phyloP scores from a whole-genome alignment of 2,888 invertebrate species.

The Nomada fabriciana region DNA sequence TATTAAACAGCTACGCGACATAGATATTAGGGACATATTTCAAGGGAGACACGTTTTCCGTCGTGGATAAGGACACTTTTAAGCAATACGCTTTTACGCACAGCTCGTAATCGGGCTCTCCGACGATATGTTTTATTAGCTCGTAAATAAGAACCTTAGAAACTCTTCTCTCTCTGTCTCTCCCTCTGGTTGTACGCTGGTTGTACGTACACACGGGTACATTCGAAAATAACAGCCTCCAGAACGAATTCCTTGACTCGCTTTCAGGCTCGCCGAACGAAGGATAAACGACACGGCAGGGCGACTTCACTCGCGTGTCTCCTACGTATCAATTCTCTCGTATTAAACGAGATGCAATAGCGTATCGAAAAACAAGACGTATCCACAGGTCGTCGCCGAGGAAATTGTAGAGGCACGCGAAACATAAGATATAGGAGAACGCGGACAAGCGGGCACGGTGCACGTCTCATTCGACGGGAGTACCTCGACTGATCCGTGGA shows the following conservation, averaged over 20 bases:
- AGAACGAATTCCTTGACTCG: conserved; percentile 54
- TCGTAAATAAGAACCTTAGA: conserved; percentile 40
- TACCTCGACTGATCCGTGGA: conserved; percentile 5
- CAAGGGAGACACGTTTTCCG: neutral
- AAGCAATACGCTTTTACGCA: conserved; percentile 17
- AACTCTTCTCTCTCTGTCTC: conserved; percentile 17
- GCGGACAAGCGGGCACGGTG: conserved; percentile 20
- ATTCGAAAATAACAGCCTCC: conserved; percentile 58
- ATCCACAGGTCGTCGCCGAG: conserved; percentile 39
- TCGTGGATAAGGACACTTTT: conserved; percentile 18
- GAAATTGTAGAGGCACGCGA: conserved; percentile 53
- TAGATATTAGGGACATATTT: neutral
- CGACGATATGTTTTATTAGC: conserved; percentile 49
- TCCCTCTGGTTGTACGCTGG: neutral
- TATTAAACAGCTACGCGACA: neutral
- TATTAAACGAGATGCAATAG: conserved; percentile 56
- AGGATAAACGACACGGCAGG: conserved; percentile 47
- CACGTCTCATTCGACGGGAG: conserved; percentile 7
- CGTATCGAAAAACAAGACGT: conserved; percentile 53
- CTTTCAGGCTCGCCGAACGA: conserved; percentile 50
- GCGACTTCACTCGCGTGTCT: conserved; percentile 51
- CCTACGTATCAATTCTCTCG: conserved; percentile 49
- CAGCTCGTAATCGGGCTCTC: conserved; percentile 14
- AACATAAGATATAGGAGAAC: conserved; percentile 42
- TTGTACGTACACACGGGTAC: conserved; percentile 5